Evolutionary conservation across 2,888 invertebrate genomes (phyloP), one percentile per base, ranked within the genome.

Genomic region (Coecobrya sp.): DNA sequence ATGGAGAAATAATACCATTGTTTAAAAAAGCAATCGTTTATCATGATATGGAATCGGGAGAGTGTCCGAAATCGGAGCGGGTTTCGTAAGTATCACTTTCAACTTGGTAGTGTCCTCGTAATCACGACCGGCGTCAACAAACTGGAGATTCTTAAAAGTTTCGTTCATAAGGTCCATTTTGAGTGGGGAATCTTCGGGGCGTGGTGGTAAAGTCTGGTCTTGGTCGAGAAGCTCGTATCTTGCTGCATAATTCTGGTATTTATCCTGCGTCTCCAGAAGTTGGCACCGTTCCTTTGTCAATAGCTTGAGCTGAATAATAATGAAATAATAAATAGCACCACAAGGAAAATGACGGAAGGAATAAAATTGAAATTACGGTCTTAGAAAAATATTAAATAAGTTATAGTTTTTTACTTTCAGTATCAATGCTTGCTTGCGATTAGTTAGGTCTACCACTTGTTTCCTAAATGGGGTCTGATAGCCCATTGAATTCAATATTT

Each of bases 171-270:
- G 19, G 4, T 84, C 90, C 22, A 85, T 16, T 45, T 91, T 86
- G 13, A 91, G 10, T 13, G 4, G 19, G 19, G 79, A 45, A 13
- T 65, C 45, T 5, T 86, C 76, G 5, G 91, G 79, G 19, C 36
- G 49, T 25, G 91, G 91, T 0, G 87, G 91, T 1, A 91, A 27
- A 3, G 87, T 85, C n/a, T 82, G 59, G 49, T 91, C 91, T 45
- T 91, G 91, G 76, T 91, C 91, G 7, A 91, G 82, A 0, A 91
- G 73, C 8, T 81, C 70, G 65, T 91, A 87, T 52, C 36, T 30
- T 3, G 73, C 91, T 10, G 55, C 11, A 5, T 70, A 70, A 30
- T 55, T 68, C 16, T 91, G 55, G 22, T 27, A 82, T 10, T 82
- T 59, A 62, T 91, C 91, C 7, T 87, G 36, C 13, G 36, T 42